These are phyloP conservation scores for Saturnia japonica DNA, from an alignment of 2,888 invertebrate species.

Conservation along the genomic window DNA sequence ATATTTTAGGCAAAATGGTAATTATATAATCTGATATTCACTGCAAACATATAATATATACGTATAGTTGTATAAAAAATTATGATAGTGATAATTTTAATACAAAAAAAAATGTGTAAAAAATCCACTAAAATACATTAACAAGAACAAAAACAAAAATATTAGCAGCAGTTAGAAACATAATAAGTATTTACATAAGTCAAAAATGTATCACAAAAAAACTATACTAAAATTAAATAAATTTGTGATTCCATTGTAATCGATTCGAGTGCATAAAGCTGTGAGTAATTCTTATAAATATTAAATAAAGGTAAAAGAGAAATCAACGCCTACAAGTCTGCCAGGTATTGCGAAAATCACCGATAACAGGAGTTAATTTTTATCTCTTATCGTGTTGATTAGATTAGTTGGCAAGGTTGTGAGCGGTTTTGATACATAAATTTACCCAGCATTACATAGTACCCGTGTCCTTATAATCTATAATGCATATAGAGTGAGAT, in stretches of 20 bases:
- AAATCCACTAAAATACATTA: too few relatives aligned
- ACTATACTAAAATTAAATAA: neutral
- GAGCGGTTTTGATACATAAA: constrained; percentile 19
- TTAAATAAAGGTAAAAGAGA: neutral
- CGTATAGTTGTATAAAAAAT: too few relatives aligned
- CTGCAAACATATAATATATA: too few relatives aligned
- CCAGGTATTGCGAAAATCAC: constrained; percentile 19
- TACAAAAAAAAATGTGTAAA: too few relatives aligned
- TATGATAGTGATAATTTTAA: too few relatives aligned
- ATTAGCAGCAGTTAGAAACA: neutral
- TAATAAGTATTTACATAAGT: too few relatives aligned
- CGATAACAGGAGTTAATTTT: constrained; percentile 15
- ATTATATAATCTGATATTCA: too few relatives aligned
- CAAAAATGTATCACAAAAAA: neutral
- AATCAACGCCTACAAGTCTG: constrained; percentile 20
- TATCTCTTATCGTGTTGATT: constrained; percentile 22
- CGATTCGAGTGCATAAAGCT: neutral
- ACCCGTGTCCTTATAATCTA: neutral
- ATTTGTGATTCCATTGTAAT: constrained; percentile 1
- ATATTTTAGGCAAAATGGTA: too few relatives aligned
- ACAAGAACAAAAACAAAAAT: too few relatives aligned
- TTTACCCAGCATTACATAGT: constrained; percentile 8
- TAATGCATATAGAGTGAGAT: neutral
- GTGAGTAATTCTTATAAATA: neutral
- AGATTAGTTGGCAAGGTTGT: constrained; percentile 22